Conservation (phyloP, 1,140 invertebrate genomes). For the Mylabris phalerata region DNA sequence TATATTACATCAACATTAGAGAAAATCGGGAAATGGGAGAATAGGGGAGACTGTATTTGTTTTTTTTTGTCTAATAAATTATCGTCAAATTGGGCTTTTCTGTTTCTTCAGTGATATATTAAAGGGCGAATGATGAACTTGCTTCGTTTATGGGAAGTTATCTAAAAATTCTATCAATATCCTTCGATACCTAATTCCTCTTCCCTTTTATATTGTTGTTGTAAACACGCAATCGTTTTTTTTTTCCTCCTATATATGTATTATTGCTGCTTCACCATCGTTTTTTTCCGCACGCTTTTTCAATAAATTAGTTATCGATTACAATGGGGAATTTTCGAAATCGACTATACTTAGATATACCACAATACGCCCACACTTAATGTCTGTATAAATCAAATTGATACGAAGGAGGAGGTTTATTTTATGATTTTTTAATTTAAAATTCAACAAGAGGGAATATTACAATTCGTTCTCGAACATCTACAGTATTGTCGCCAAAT, state of each 20-base stretch:
- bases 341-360: too few relatives aligned
- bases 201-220: constrained; percentile 9
- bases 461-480: too few relatives aligned
- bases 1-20: background rate
- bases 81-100: constrained; percentile 4
- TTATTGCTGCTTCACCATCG: constrained; percentile 6
- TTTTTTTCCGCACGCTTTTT: constrained; percentile 14
- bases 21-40: background rate
- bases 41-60: background rate
- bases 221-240: constrained; percentile 19
- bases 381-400: too few relatives aligned
- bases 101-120: background rate
- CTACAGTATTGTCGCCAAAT: too few relatives aligned
- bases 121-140: background rate
- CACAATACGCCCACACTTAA: too few relatives aligned
- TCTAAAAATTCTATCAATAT: constrained; percentile 20
- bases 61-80: constrained; percentile 2
- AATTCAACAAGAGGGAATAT: too few relatives aligned
- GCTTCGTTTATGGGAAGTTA: constrained; percentile 1
- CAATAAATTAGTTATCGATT: constrained; percentile 18
- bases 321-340: background rate
- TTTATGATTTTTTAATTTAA: too few relatives aligned
- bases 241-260: background rate
- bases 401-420: too few relatives aligned
- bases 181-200: constrained; percentile 17